phyloP scores from a whole-genome alignment of 35 echinoderm and acorn worm species.

The Apostichopus californicus region DNA sequence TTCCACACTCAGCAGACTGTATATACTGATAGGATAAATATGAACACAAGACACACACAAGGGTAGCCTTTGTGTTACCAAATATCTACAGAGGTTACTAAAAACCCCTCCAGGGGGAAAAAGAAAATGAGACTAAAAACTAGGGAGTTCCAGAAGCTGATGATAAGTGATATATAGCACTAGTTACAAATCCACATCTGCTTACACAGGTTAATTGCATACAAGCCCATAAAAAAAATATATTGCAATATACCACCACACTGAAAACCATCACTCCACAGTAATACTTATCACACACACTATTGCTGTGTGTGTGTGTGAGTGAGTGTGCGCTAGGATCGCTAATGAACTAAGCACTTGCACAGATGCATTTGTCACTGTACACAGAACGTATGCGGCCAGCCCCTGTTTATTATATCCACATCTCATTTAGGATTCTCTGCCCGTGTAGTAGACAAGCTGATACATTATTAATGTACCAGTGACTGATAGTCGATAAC shows the following conservation, averaged over 20 bases:
- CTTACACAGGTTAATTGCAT: not conserved
- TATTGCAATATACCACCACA: no score
- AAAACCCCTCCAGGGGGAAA: conserved; percentile 29
- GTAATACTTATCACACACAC: no score
- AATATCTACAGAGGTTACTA: not conserved
- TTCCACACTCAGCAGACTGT: not conserved
- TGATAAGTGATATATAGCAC: no score
- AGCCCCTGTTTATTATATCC: not conserved
- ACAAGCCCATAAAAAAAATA: not conserved
- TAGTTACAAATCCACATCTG: no score
- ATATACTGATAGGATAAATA: not conserved
- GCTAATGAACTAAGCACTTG: not conserved
- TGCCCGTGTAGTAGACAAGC: no score
- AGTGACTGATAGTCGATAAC: not conserved
- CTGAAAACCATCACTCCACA: not conserved
- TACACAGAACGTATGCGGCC: not conserved
- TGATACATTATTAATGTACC: not conserved
- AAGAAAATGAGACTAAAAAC: not conserved
- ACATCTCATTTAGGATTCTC: not conserved
- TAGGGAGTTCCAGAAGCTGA: not conserved
- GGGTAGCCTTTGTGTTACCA: conserved; percentile 7
- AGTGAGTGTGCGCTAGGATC: not conserved
- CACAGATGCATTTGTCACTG: not conserved
- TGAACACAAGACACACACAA: conserved; percentile 4
- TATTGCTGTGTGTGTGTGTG: not conserved